Evolutionary conservation across 2,113 vertebrate species (phyloP).

Genomic region (Struthio camelus): DNA sequence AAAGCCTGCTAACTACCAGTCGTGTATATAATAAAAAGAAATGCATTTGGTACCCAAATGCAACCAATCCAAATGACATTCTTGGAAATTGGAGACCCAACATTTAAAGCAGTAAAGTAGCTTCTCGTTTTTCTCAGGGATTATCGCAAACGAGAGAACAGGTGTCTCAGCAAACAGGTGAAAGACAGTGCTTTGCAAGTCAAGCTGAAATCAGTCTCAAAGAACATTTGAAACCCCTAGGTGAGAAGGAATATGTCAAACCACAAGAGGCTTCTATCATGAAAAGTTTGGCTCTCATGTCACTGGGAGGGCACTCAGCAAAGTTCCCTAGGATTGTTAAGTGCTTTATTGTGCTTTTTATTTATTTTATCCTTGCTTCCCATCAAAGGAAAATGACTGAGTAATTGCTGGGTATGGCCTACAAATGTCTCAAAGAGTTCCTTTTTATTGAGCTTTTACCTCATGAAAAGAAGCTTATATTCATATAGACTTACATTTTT

Average conservation of each 20-base stretch:
- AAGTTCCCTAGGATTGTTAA: background rate
- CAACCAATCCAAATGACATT: background rate
- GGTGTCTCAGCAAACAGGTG: background rate
- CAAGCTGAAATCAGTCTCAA: background rate
- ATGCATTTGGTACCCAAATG: background rate
- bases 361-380: background rate
- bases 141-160: background rate
- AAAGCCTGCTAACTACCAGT: background rate
- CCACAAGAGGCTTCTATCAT: background rate
- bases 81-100: background rate
- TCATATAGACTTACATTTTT: background rate
- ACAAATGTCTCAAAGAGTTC: background rate
- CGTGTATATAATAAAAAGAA: background rate
- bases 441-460: background rate
- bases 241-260: background rate
- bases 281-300: background rate
- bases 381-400: background rate
- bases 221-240: background rate
- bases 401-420: background rate
- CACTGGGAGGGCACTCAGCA: background rate
- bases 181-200: background rate
- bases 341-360: background rate
- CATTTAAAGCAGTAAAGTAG: background rate
- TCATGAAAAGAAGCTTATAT: background rate
- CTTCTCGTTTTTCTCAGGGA: background rate